phyloP scores from a whole-genome alignment of 2,113 vertebrate genomes.

The Heterocephalus glaber region DNA sequence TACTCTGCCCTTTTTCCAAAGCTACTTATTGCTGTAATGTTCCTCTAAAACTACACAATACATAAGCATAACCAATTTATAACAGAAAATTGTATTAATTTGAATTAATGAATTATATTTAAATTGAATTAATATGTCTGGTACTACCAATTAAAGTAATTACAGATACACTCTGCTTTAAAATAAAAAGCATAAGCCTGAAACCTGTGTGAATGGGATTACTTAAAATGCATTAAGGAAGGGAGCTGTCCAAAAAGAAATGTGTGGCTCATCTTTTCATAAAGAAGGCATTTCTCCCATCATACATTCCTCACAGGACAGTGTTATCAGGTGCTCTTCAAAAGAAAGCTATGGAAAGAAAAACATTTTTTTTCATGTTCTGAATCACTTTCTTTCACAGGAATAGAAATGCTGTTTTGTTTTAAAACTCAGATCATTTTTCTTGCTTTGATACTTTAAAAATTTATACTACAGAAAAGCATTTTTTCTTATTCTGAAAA shows the following conservation, averaged over 20 bases:
- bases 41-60: constrained; percentile 43
- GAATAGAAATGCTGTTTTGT: constrained; percentile 48
- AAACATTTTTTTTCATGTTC: constrained; percentile 50
- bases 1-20: constrained; percentile 22
- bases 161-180: constrained; percentile 52
- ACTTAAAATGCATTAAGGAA: constrained; percentile 50
- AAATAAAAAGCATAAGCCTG: background rate
- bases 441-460: constrained; percentile 44
- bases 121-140: constrained; percentile 48
- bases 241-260: constrained; percentile 43
- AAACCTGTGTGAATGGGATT: constrained; percentile 28
- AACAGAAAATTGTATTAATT: no score
- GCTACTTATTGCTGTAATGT: background rate
- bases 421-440: constrained; percentile 60
- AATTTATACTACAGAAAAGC: constrained; percentile 3
- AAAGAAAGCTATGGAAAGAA: constrained; percentile 54
- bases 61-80: constrained; percentile 36
- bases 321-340: constrained; percentile 26
- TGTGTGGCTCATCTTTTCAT: constrained; percentile 23
- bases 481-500: constrained; percentile 49
- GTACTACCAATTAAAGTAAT: constrained; percentile 47
- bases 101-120: no score
- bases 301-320: background rate
- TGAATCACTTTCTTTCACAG: constrained; percentile 60
- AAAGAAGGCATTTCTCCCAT: constrained; percentile 53